Evolutionary conservation across 2,888 invertebrate species (phyloP).

Genomic region (Eutolmus rufibarbis): DNA sequence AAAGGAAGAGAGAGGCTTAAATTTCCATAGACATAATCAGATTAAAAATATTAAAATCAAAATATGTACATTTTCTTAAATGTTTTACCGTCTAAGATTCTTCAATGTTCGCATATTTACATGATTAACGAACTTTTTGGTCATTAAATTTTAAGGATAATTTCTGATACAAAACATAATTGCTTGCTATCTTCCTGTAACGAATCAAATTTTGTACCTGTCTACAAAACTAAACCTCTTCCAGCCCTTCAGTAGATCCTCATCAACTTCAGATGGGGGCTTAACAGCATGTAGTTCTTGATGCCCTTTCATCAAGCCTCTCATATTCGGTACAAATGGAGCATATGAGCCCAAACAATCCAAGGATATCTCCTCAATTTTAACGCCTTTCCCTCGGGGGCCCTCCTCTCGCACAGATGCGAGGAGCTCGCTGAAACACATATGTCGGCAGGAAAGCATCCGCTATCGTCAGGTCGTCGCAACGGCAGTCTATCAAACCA

Average conservation of each 20-base stretch:
- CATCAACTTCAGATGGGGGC: not conserved
- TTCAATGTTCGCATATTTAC: not conserved
- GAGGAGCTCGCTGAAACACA: not conserved
- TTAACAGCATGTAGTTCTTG: not conserved
- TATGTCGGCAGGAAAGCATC: not conserved
- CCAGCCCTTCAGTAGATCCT: not conserved
- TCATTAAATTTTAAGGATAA: not conserved
- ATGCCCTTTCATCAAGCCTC: not conserved
- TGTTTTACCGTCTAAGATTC: too few relatives aligned
- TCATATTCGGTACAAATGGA: not conserved
- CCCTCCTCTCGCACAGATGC: not conserved
- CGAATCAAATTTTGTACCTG: not conserved
- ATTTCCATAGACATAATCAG: too few relatives aligned
- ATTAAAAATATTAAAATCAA: too few relatives aligned
- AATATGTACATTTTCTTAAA: too few relatives aligned
- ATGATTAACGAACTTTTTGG: not conserved
- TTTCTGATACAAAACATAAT: not conserved
- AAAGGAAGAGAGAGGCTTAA: too few relatives aligned
- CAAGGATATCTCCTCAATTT: not conserved
- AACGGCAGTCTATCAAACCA: conserved; percentile 44
- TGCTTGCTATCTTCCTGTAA: not conserved
- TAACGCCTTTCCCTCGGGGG: not conserved
- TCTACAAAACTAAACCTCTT: not conserved
- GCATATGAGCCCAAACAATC: not conserved
- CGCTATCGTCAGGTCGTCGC: not conserved